Evolutionary conservation across 2,113 vertebrate genomes (phyloP).

Genomic region (Sula dactylatra): DNA sequence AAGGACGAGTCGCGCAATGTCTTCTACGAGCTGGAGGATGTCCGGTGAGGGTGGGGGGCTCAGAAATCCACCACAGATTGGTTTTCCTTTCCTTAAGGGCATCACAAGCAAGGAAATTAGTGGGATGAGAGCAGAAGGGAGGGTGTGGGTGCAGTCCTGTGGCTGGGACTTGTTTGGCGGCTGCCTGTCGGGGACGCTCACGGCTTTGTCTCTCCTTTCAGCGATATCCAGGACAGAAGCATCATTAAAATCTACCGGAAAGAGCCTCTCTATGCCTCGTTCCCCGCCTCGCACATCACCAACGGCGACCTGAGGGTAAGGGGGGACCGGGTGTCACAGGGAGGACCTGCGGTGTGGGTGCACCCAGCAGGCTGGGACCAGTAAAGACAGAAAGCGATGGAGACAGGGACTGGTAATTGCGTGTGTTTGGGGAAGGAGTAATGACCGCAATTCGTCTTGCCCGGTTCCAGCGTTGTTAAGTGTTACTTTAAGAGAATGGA

Average conservation of each 20-base stretch:
- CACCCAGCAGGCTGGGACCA: rapidly evolving
- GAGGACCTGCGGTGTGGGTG: no score
- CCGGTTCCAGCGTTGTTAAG: neutral
- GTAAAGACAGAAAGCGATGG: rapidly evolving
- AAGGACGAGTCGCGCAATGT: constrained; percentile 96
- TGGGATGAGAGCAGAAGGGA: neutral
- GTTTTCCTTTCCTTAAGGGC: neutral
- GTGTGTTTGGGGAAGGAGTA: neutral
- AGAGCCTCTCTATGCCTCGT: constrained; percentile 94
- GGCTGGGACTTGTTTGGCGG: neutral
- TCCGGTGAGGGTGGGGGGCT: constrained; percentile 68
- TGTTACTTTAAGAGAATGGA: neutral
- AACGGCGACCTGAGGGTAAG: constrained; percentile 97
- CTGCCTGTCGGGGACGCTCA: neutral
- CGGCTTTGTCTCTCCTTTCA: neutral
- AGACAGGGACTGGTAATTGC: neutral
- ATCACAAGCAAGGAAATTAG: rapidly evolving
- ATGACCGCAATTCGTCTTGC: neutral
- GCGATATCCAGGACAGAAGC: constrained; percentile 97
- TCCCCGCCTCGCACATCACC: constrained; percentile 91
- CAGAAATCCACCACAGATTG: neutral
- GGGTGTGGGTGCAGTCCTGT: rapidly evolving
- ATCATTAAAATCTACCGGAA: constrained; percentile 98
- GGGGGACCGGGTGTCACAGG: neutral
- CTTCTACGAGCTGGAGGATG: constrained; percentile 98